Conservation (phyloP, 2,113 vertebrate species). For the Trematomus loennbergii region DNA sequence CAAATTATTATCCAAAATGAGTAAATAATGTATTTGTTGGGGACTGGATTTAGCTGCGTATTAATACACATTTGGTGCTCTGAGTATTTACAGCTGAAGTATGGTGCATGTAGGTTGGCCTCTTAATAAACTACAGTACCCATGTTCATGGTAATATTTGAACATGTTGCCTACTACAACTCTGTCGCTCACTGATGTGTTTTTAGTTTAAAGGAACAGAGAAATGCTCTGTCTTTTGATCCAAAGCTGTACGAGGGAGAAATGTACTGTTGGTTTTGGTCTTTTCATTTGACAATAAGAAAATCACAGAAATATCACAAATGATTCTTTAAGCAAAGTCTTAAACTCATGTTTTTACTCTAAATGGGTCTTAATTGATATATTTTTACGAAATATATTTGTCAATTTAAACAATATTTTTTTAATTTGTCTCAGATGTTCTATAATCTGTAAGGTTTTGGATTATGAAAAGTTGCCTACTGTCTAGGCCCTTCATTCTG, state of each 20-base stretch:
- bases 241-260: not conserved
- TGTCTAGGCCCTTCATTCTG: slow-evolving; percentile 21
- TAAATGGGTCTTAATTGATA: not conserved
- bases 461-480: not conserved
- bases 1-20: not conserved
- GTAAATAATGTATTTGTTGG: not conserved
- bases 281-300: not conserved
- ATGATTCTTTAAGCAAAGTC: not conserved
- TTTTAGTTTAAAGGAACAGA: not conserved
- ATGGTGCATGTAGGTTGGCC: not conserved
- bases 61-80: not conserved
- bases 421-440: not conserved
- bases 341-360: not conserved
- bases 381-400: not conserved
- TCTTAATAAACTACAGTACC: not conserved
- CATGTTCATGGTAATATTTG: not conserved
- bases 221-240: not conserved
- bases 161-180: not conserved
- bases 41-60: not conserved
- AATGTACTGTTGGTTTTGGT: not conserved
- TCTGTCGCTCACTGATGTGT: not conserved
- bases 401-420: not conserved
- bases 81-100: not conserved
- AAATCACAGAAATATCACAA: not conserved
- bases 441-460: not conserved